Base-by-base conservation (phyloP, 2,888 invertebrate species). In the Sarcophaga caerulescens region DNA sequence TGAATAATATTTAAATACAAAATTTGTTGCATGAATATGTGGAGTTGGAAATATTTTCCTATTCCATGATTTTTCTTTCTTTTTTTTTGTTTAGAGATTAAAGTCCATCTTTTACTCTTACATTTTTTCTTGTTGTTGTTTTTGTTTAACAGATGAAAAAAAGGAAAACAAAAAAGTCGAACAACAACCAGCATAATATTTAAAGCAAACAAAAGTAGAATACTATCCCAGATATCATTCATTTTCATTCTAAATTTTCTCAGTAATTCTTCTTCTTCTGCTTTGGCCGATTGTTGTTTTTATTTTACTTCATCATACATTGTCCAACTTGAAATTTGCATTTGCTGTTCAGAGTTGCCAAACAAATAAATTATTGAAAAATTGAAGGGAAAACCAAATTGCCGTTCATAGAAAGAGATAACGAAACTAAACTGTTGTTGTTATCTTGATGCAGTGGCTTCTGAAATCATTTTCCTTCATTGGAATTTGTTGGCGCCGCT, bases 131-230 rank as follows among this genome's bases (percentile, higher is more conserved):
- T 44, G 23, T 69, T 66, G 2, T 63, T n/a, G n/a, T n/a, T n/a
- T 70, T 79, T 23, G 19, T 62, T 52, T 78, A 52, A 62, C 70
- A 70, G 62, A 78, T 19, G 8, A 70, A 57, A 78, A 77, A 44
- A 44, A 8, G 2, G 19, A 21, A 5, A 69, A n/a, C n/a, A 17
- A 11, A 10, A 35, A 35, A 3, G 1, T 8, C 35, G 10, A 62
- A 62, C 35, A 70, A 63, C 5, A 70, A 14, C 25, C 17, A 52
- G 35, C 10, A 70, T 52, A 71, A 47, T 45, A n/a, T 45, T 35
- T 35, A 35, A 71, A 80, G 57, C 65, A 59, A 73, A 80, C 45
- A 47, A 45, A 73, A 80, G 60, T 74, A 47, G 66, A 78, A 69
- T 77, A 60, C 68, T 19, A 77, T 69, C 10, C 21, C 47, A 65